phyloP scores from a whole-genome alignment of 2,113 vertebrate species.

The Alouatta palliata region DNA sequence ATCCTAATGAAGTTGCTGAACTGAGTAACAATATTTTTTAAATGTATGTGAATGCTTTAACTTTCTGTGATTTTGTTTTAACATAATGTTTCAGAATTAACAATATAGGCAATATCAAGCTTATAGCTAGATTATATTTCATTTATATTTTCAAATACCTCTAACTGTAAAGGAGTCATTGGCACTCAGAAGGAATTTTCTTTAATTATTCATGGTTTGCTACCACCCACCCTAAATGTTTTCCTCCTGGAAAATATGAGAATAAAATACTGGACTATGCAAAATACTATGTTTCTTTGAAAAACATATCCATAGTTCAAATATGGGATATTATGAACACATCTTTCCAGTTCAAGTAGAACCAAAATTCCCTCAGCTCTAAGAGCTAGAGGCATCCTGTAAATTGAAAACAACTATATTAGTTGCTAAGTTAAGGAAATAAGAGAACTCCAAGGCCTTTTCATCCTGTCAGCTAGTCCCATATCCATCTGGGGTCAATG shows the following conservation, averaged over 20 bases:
- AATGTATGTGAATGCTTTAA: conserved; percentile 10
- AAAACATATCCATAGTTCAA: conserved; percentile 11
- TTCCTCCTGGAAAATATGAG: not conserved
- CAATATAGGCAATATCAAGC: not conserved
- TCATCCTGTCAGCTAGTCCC: not conserved
- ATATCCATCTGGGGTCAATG: not conserved
- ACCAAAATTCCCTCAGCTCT: not conserved
- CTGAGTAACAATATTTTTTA: conserved; percentile 8
- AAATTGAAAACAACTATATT: not conserved
- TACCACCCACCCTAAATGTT: not conserved
- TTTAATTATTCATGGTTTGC: not conserved
- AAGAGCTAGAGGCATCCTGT: not conserved
- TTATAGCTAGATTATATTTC: not conserved
- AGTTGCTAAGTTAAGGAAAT: not conserved
- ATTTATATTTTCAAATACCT: not conserved
- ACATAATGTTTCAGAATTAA: conserved; percentile 16
- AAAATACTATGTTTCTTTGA: conserved; percentile 31
- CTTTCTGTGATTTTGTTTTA: not conserved
- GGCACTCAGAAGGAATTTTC: not conserved
- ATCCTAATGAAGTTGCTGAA: not conserved
- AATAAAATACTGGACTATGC: not conserved
- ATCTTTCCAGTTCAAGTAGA: not conserved
- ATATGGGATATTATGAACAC: not conserved
- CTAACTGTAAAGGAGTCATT: not conserved
- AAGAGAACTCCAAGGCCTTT: not conserved